phyloP scores from a whole-genome alignment of 2,888 invertebrate genomes.

The Napeogenes sylphis region DNA sequence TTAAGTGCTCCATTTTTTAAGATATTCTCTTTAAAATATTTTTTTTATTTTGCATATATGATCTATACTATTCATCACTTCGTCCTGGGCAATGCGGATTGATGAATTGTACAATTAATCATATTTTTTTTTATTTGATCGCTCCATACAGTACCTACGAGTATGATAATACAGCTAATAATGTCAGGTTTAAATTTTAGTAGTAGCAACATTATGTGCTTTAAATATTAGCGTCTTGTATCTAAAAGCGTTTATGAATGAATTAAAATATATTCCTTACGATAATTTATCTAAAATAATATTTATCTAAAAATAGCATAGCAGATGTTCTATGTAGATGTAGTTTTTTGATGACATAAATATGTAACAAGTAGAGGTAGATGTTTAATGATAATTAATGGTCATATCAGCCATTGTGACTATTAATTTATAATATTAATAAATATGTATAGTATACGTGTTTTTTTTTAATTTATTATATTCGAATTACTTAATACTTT shows the following conservation, averaged over 20 bases:
- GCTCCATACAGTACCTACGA: slow-evolving; percentile 13
- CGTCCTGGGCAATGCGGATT: slow-evolving; percentile 76
- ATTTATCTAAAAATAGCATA: neutral
- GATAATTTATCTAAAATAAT: neutral
- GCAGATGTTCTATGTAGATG: slow-evolving; percentile 15
- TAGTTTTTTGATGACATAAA: slow-evolving; percentile 12
- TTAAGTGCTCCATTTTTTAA: slow-evolving; percentile 55
- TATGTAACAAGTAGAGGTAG: slow-evolving; percentile 13
- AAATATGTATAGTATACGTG: slow-evolving; percentile 40
- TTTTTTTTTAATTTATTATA: slow-evolving; percentile 34
- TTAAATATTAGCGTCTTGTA: neutral
- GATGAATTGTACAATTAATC: slow-evolving; percentile 55
- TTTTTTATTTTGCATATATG: slow-evolving; percentile 18
- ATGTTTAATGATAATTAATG: slow-evolving; percentile 45
- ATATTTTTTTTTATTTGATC: slow-evolving; percentile 1
- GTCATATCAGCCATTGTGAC: slow-evolving; percentile 78
- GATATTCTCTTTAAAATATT: neutral
- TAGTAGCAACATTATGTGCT: no score
- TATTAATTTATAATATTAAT: slow-evolving; percentile 70
- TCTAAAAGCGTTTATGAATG: neutral
- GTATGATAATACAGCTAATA: slow-evolving; percentile 2
- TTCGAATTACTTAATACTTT: neutral
- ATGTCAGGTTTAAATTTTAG: neutral
- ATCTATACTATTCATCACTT: slow-evolving; percentile 60
- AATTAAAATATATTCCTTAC: neutral